These are phyloP conservation scores for Mythimna ferrago DNA, from an alignment of 2,888 invertebrate genomes.

Conservation along the genomic window DNA sequence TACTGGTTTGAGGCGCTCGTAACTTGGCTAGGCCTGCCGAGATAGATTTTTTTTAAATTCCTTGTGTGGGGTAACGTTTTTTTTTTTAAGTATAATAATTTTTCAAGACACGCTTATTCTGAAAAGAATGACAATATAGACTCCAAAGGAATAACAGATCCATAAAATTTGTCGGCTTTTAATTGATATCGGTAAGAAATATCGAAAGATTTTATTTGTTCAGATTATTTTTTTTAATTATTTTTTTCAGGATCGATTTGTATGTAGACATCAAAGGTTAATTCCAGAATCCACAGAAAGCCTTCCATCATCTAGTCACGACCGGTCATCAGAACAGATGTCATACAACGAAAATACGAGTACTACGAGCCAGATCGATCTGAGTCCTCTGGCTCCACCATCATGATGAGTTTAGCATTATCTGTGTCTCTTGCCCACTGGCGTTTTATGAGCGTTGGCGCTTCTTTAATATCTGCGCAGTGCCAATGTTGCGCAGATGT, in stretches of 20 bases:
- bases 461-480: too few relatives aligned
- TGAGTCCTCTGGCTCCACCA: not conserved
- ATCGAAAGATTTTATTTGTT: not conserved
- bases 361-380: constrained; percentile 4
- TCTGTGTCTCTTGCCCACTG: not conserved
- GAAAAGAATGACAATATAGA: not conserved
- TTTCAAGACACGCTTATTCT: not conserved
- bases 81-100: too few relatives aligned
- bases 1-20: too few relatives aligned
- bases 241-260: constrained; percentile 53
- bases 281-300: not conserved
- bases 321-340: constrained; percentile 21
- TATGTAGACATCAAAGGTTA: constrained; percentile 46
- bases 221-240: not conserved
- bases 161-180: not conserved
- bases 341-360: constrained; percentile 22
- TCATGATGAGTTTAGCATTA: not conserved
- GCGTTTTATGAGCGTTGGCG: too few relatives aligned
- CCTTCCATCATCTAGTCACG: constrained; percentile 15
- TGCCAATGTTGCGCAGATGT: too few relatives aligned
- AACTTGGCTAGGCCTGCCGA: too few relatives aligned
- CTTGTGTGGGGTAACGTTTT: too few relatives aligned
- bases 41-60: too few relatives aligned
- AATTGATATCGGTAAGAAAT: not conserved
- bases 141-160: not conserved